Conservation (phyloP, 2,888 invertebrate species). For the Cataglyphis albicans region DNA sequence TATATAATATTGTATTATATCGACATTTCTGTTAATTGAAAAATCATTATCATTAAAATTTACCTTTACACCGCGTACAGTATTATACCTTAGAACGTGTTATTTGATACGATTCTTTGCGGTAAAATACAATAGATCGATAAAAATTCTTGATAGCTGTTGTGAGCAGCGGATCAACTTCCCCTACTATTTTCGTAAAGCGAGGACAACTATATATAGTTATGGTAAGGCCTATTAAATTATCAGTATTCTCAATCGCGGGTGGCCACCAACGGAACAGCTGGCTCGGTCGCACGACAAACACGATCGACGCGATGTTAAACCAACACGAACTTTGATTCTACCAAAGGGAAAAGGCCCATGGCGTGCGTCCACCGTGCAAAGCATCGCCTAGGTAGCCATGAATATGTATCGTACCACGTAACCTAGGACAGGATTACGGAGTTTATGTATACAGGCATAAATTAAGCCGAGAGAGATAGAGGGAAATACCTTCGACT, state of each 20-base stretch:
- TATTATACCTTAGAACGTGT: neutral
- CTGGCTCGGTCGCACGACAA: conserved; percentile 47
- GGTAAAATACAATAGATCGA: neutral
- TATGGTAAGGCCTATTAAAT: conserved; percentile 37
- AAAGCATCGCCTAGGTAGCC: conserved; percentile 31
- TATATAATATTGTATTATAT: neutral
- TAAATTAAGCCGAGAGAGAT: conserved; percentile 36
- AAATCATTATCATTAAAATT: neutral
- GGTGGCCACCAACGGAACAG: conserved; percentile 24
- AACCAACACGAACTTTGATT: conserved; percentile 44
- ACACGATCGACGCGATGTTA: conserved; percentile 38
- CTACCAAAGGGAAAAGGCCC: conserved; percentile 28
- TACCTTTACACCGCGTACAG: neutral
- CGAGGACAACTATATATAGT: conserved; percentile 13
- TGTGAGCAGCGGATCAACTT: neutral
- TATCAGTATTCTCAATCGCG: conserved; percentile 43
- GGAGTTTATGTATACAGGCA: conserved; percentile 25
- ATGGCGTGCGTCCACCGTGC: conserved; percentile 15
- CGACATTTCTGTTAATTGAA: neutral
- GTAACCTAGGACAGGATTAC: conserved; percentile 24
- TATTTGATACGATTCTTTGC: neutral
- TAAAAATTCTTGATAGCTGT: neutral
- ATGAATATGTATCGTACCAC: conserved; percentile 45
- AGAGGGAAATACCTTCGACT: conserved; percentile 28
- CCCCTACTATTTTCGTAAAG: conserved; percentile 3